These are phyloP conservation scores for Neosalanx taihuensis DNA, from an alignment of 2,797 vertebrate species.

Conservation along the genomic window DNA sequence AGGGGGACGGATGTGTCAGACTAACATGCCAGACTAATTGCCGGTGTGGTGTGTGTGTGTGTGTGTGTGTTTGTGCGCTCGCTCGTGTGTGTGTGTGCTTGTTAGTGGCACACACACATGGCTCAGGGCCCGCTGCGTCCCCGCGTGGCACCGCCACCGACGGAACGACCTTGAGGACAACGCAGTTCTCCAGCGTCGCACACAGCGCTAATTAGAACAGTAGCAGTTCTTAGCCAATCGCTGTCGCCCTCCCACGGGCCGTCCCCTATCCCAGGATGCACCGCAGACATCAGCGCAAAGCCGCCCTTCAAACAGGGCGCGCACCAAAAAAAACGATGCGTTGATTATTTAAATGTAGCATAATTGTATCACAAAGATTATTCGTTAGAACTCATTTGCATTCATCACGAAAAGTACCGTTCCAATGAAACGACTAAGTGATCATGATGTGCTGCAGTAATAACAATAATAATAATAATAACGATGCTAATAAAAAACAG, in stretches of 20 bases:
- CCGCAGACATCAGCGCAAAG: conserved; percentile 20
- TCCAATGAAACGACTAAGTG: conserved; percentile 51
- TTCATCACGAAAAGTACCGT: conserved; percentile 52
- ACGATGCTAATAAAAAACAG: conserved; percentile 54
- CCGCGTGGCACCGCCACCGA: conserved; percentile 6
- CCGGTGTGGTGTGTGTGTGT: conserved; percentile 5
- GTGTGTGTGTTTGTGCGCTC: background rate
- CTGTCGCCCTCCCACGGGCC: conserved; percentile 43
- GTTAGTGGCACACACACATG: background rate
- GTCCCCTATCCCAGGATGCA: conserved; percentile 29
- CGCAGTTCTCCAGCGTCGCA: conserved; percentile 25
- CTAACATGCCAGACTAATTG: conserved; percentile 1
- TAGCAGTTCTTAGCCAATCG: conserved; percentile 53
- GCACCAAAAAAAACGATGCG: conserved; percentile 14
- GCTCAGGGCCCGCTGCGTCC: conserved; percentile 4
- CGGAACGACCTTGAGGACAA: conserved; percentile 46
- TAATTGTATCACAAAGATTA: conserved; percentile 30
- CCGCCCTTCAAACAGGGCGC: conserved; percentile 20
- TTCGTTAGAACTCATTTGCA: conserved; percentile 47
- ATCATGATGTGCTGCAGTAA: conserved; percentile 45
- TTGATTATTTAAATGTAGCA: conserved; percentile 25
- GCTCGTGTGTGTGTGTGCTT: background rate
- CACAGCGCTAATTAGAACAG: conserved; percentile 52
- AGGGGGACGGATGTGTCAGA: background rate
- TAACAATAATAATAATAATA: too few relatives aligned